A percentile compares a stretch with the other conserved stretches of the same genome.
Evolutionary conservation across 1,140 invertebrate species (phyloP).

Genomic region (Bombus turneri): DNA sequence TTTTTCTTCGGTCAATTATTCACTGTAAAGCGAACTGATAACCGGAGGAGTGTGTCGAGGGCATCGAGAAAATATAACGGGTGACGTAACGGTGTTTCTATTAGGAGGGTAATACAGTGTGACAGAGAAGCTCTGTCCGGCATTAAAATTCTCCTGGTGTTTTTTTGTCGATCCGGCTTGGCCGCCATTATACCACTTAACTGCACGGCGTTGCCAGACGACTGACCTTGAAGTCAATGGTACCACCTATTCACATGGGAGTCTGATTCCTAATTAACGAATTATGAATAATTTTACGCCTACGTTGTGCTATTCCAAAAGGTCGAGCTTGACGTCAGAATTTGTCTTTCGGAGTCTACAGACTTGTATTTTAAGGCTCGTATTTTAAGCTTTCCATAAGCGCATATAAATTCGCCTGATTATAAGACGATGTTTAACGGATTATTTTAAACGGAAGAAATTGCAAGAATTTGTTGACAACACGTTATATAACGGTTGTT

Average conservation of each 20-base stretch:
- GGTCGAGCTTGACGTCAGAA: background rate
- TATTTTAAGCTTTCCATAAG: background rate
- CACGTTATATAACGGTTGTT: too few relatives aligned
- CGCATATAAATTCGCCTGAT: background rate
- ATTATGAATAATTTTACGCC: background rate
- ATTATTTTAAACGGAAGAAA: background rate
- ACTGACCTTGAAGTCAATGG: background rate
- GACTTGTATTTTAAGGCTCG: too few relatives aligned
- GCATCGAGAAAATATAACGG: constrained; percentile 65
- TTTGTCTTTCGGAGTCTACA: background rate
- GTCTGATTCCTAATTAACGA: background rate
- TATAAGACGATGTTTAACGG: background rate
- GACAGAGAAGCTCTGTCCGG: constrained; percentile 51
- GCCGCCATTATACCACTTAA: constrained; percentile 41
- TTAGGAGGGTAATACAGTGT: constrained; percentile 61
- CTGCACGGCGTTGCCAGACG: constrained; percentile 7
- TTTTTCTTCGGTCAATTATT: constrained; percentile 21
- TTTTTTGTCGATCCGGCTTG: constrained; percentile 32
- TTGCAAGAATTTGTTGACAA: too few relatives aligned
- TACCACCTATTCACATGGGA: background rate
- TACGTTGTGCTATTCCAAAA: too few relatives aligned
- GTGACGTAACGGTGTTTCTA: constrained; percentile 67
- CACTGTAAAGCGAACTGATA: constrained; percentile 28
- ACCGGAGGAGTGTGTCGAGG: background rate
- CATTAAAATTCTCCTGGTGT: constrained; percentile 57